Evolutionary conservation across 2,113 vertebrate genomes (phyloP).

Genomic region (Oncorhynchus kisutch): DNA sequence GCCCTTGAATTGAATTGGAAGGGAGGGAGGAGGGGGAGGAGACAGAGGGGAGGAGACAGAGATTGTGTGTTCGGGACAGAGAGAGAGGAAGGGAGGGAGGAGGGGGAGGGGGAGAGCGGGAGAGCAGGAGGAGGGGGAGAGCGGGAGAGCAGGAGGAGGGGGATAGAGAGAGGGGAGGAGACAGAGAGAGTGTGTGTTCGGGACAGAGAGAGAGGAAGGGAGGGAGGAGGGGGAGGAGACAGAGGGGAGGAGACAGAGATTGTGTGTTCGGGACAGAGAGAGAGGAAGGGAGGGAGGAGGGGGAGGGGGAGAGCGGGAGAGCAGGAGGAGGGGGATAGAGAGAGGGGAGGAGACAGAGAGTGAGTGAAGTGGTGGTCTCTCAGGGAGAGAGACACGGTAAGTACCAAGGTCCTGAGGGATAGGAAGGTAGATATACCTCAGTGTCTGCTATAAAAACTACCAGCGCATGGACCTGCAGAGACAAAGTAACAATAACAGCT

Average conservation of each 20-base stretch:
- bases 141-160: background rate
- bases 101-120: too few relatives aligned
- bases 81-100: too few relatives aligned
- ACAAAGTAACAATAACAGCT: constrained; percentile 24
- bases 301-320: constrained; percentile 49
- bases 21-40: too few relatives aligned
- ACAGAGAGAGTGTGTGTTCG: background rate
- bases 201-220: constrained; percentile 21
- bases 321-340: constrained; percentile 31
- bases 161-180: too few relatives aligned
- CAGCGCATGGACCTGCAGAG: constrained; percentile 41
- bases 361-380: constrained; percentile 25
- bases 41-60: constrained; percentile 25
- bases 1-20: too few relatives aligned
- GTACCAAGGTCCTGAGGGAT: constrained; percentile 48
- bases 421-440: constrained; percentile 37
- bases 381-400: constrained; percentile 42
- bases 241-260: background rate
- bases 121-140: constrained; percentile 14
- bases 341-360: constrained; percentile 18
- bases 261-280: background rate
- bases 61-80: constrained; percentile 16
- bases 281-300: constrained; percentile 5
- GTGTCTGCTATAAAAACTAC: constrained; percentile 46
- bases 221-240: constrained; percentile 29